Evolutionary conservation across 2,797 vertebrate species (phyloP), one percentile per base, ranked within the genome.

Genomic region (Kryptolebias ocellatus): DNA sequence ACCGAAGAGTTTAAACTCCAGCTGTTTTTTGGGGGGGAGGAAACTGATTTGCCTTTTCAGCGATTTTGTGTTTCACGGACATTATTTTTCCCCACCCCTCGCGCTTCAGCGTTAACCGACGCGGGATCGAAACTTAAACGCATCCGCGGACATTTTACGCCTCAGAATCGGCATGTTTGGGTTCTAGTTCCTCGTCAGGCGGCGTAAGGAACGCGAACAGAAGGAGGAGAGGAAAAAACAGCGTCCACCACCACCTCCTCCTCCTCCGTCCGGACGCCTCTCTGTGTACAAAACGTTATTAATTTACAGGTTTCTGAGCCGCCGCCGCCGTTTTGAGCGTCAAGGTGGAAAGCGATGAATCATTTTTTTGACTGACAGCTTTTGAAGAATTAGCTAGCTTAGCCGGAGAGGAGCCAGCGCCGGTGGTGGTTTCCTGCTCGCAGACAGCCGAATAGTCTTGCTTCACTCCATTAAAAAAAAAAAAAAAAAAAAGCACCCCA

Each of bases 281-380:
- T 28, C 60, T 27, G 68, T 29, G 78, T 14, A 34, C 54, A 16
- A 4, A 51, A 63, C 77, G 62, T 80, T 72, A 65, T 77, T 83
- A 63, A 80, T 90, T 80, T 80, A 70, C 67, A 55, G 52, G 64
- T 72, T 24, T 78, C 57, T 53, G 72, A 67, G 76, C 63, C 79
- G 59, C 67, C 75, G 1, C 46, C 53, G 67, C 20, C 1, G 20
- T 24, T 76, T 59, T 1, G 66, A 53, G 83, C 84, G 78, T 67
- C 60, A 39, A 84, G 59, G 67, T 71, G 74, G 83, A 81, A 44
- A 24, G 77, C 86, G 79, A 90, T 90, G 87, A 90, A 87, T 90
- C 87, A 83, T 90, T 84, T 24, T 24, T 39, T 81, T 84, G 90
- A 90, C 80, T 89, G 90, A 90, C 89, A 81, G 79, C 83, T 70